phyloP scores from a whole-genome alignment of 64 coral and sea anemone genomes.

The Pachyseris speciosa region DNA sequence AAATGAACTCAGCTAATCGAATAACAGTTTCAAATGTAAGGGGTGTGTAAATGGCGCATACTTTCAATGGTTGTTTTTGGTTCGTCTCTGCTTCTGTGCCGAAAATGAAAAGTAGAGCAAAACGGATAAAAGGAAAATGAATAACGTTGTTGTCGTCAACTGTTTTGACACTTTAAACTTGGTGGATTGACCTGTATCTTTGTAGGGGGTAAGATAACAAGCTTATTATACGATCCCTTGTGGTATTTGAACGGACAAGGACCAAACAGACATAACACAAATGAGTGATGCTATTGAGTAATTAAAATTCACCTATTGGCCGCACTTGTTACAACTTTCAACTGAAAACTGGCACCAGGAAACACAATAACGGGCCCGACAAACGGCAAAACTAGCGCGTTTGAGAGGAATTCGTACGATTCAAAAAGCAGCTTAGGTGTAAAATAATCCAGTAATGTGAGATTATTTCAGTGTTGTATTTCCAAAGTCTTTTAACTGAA shows the following conservation, averaged over 20 bases:
- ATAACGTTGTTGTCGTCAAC: neutral
- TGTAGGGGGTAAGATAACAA: constrained; percentile 16
- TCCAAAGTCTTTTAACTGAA: neutral
- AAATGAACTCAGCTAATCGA: neutral
- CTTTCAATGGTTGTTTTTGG: neutral
- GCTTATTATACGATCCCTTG: constrained; percentile 20
- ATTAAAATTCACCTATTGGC: neutral
- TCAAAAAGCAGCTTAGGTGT: constrained; percentile 19
- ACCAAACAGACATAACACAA: neutral
- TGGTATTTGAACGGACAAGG: constrained; percentile 1
- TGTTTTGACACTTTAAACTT: constrained; percentile 3
- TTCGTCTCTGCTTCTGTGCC: neutral
- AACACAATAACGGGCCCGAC: neutral
- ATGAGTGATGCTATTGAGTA: neutral
- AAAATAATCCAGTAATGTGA: constrained; percentile 14
- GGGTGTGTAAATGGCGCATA: neutral
- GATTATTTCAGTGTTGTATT: neutral
- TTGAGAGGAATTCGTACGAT: constrained; percentile 14
- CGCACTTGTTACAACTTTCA: neutral
- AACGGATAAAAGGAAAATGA: no score
- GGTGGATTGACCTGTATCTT: neutral
- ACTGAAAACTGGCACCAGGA: neutral
- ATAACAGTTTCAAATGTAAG: neutral
- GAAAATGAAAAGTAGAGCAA: neutral
- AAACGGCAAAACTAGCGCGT: neutral